Conservation (phyloP, 2,797 vertebrate genomes). For the Borostomias antarcticus region DNA sequence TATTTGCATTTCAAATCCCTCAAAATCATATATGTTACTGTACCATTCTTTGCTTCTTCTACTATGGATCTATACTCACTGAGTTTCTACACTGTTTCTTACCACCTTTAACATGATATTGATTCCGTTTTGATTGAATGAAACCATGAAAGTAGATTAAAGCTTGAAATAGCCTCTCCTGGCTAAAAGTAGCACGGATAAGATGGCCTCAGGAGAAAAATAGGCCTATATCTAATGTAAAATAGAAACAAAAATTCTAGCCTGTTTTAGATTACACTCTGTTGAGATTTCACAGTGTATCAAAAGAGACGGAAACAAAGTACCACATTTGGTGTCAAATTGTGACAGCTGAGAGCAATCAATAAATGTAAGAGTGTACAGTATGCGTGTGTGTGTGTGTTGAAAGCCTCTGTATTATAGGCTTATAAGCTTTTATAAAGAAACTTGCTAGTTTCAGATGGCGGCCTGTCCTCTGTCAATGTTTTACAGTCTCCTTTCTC, state of each 20-base stretch:
- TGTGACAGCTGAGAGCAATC: background rate
- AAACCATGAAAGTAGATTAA: slow-evolving; percentile 37
- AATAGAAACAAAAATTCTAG: slow-evolving; percentile 17
- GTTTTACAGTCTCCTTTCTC: background rate
- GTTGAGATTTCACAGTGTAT: slow-evolving; percentile 22
- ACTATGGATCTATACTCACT: background rate
- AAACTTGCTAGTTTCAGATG: too few species aligned
- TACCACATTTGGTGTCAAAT: background rate
- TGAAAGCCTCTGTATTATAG: background rate
- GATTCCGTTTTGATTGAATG: background rate
- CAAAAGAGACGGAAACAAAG: slow-evolving; percentile 27
- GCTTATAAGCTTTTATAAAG: too few species aligned
- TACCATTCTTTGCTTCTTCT: background rate
- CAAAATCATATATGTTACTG: background rate
- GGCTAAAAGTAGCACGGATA: slow-evolving; percentile 54
- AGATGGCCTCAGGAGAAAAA: slow-evolving; percentile 40
- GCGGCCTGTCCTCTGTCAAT: too few species aligned
- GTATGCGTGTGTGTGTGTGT: background rate
- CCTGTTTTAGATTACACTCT: background rate
- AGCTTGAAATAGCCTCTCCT: slow-evolving; percentile 50
- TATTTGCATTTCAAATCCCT: background rate
- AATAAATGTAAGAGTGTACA: background rate
- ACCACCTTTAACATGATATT: background rate
- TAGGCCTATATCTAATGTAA: slow-evolving; percentile 32
- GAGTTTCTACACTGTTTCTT: background rate